Percentiles rank a stretch among this genome's conserved stretches.
Conservation (phyloP, 64 coral and sea anemone genomes). For the Cladopsammia gracilis region DNA sequence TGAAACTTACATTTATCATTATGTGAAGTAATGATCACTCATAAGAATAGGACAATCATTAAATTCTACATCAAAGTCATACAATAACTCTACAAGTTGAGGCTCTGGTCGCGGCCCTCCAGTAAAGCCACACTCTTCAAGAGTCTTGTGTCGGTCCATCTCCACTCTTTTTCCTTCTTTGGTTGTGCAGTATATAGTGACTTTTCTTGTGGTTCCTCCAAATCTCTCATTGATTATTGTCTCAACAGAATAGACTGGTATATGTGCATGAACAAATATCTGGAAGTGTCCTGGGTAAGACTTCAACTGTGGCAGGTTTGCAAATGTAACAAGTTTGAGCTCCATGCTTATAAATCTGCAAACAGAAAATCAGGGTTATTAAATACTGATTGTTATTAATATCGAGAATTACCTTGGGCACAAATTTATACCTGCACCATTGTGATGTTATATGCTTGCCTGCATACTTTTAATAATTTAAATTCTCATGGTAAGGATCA, state of each 20-base stretch:
- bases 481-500: too few relatives aligned
- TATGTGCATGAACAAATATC: constrained; percentile 89
- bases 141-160: constrained; percentile 79
- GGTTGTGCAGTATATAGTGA: constrained; percentile 81
- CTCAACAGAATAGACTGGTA: constrained; percentile 78
- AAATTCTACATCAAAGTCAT: constrained; percentile 97
- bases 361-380: not conserved
- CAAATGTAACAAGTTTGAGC: constrained; percentile 86
- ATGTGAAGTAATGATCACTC: constrained; percentile 96
- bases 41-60: constrained; percentile 95
- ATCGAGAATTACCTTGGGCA: too few relatives aligned
- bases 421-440: too few relatives aligned
- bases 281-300: constrained; percentile 94
- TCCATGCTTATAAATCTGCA: constrained; percentile 95
- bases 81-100: constrained; percentile 88
- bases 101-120: constrained; percentile 89
- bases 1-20: not conserved
- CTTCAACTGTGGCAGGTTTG: constrained; percentile 94
- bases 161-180: constrained; percentile 74
- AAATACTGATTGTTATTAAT: not conserved
- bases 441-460: too few relatives aligned
- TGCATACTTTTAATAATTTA: too few relatives aligned
- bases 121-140: constrained; percentile 89
- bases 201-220: constrained; percentile 85
- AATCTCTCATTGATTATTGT: constrained; percentile 82